Evolutionary conservation across 2,113 vertebrate species (phyloP).

Genomic region (Chloropsis hardwickii): DNA sequence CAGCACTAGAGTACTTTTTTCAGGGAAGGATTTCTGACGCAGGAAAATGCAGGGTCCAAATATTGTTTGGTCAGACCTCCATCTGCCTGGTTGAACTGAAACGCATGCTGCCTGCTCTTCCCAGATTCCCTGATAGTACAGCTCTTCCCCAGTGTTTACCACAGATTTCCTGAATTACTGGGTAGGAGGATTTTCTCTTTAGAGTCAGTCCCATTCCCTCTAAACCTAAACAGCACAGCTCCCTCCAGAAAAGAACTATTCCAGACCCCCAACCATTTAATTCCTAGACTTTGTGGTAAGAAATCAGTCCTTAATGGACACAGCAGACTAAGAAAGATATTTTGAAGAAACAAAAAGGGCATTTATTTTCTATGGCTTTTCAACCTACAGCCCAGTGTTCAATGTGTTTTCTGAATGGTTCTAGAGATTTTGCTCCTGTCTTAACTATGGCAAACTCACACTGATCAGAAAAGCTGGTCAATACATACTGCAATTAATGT

Average conservation of each 20-base stretch:
- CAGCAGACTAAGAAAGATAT: neutral
- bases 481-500: neutral
- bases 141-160: neutral
- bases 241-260: constrained; percentile 1
- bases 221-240: neutral
- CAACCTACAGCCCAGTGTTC: neutral
- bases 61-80: neutral
- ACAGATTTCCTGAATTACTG: neutral
- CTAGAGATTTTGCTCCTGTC: neutral
- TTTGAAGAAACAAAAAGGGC: neutral
- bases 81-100: neutral
- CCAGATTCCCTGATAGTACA: neutral
- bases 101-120: neutral
- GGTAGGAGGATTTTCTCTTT: neutral
- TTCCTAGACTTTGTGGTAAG: neutral
- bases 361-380: neutral
- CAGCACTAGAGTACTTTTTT: neutral
- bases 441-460: neutral
- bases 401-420: neutral
- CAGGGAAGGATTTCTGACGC: neutral
- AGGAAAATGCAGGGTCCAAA: neutral
- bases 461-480: neutral
- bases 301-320: constrained; percentile 18
- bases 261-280: neutral
- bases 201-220: neutral